Base-by-base conservation (phyloP, 64 coral and sea anemone species). In the Montipora foliosa region DNA sequence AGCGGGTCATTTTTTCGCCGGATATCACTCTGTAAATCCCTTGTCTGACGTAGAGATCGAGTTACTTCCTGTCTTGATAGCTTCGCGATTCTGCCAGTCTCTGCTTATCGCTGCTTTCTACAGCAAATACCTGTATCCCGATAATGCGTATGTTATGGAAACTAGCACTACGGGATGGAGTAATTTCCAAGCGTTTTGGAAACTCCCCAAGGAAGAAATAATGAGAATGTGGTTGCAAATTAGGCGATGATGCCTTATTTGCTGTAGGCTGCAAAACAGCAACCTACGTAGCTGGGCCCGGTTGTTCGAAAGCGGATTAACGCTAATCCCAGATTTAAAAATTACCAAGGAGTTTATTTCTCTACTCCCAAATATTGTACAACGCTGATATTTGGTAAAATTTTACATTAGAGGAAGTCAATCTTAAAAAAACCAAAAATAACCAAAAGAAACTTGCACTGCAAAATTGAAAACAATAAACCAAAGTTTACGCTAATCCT, bases 1-100 rank as follows among this genome's bases (percentile, higher is more conserved):
- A 55, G 88, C 74, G 14, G 93, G 88, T 19, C 80, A 95, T 86
- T 95, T 95, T 44, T 76, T 90, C 14, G 88, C 93, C 21, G 93
- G 93, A 48, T 95, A 95, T 79, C 57, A 90, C 16, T 80, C 88
- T 51, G 57, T 79, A 10, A 84, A 90, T 53, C 93, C 93, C 7
- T 70, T 95, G 66, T 86, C 93, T 59, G 61, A 86, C 8, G 77
- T n/a, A 12, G 93, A 95, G 53, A 45, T 95, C 4, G 60, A 49
- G 19, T 55, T 95, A 46, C 67, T 95, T 19, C 80, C 72, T 14
- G 10, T 75, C n/a, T 21, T 86, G 14, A 8, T 95, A n/a, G 80
- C 80, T 46, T 74, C 80, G 10, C 76, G 88, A 12, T 86, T 95
- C 67, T 95, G 93, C 79, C 88, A 95, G 53, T 51, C 77, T 10